Base-by-base conservation (phyloP, 2,797 vertebrate species). In the Neopelma chrysocephalum region DNA sequence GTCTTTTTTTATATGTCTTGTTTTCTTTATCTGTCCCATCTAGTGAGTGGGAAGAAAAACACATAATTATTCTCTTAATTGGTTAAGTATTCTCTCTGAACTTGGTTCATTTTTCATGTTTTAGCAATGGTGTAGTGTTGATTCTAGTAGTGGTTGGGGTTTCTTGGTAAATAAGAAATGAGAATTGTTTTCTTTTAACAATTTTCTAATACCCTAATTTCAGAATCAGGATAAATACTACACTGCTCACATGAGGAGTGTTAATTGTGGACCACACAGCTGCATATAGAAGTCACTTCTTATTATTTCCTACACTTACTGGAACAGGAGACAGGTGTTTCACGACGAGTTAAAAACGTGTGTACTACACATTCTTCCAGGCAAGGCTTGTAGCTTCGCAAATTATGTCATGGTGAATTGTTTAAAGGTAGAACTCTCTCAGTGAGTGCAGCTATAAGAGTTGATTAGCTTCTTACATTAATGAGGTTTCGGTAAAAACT, bases 401-500 rank as follows among this genome's bases (percentile, higher is more conserved):
- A 83, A 61, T 36, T 25, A 61, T 81, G 96, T 94, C 43, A 15
- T 42, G 25, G 69, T 70, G 73, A 95, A 87, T 26, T 92, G 53
- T 89, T 95, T 81, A 45, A 94, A 94, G 68, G 73, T 80, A 96
- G 90, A 94, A 91, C 57, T 72, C 71, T 80, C 82, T 61, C 6
- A 5, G 29, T 66, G 65, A 82, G 42, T 69, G 68, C 23, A 79
- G 51, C 66, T 90, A 34, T 68, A 87, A 88, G 73, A 84, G 75
- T 82, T 92, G 43, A 93, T 94, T 96, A 82, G 38, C 83, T 95
- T 92, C 85, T 58, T 86, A 80, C 32, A 64, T 93, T 85, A 83
- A 91, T 94, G 91, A 89, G 78, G 86, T 72, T 96, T 84, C 90
- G 61, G 66, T 81, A 69, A 93, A 96, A 95, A 57, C 66, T 92